Base-by-base conservation (phyloP, 2,888 invertebrate genomes). In the Hemaris fuciformis region DNA sequence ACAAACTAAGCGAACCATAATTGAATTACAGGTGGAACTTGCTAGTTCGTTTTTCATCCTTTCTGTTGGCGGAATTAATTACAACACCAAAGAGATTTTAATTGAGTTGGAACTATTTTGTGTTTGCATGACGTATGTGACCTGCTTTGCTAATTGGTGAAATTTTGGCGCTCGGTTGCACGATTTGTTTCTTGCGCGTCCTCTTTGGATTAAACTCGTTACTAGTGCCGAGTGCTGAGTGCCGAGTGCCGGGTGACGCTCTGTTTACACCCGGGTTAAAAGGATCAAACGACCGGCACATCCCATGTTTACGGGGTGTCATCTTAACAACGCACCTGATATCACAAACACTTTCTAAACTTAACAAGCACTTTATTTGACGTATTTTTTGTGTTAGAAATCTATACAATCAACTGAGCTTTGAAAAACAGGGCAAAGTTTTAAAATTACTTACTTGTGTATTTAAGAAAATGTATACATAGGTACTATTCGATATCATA, bases 1-100 rank as follows among this genome's bases (percentile, higher is more conserved):
- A 65, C 66, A 63, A 76, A 75, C 72, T 68, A 72, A 74, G 66
- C 74, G 69, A 81, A 82, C 80, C 80, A 76, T 82, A 81, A 84
- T 83, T 80, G 77, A 84, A 81, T 82, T 75, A 76, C 75, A 76
- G 74, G 76, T 79, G 68, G 66, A 68, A 72, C 70, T 80, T 73
- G 69, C 66, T 48, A 59, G 18, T 63, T 61, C n/a, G n/a, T n/a
- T 74, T 53, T 69, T 70, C 62, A 70, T 69, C 72, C 70, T 73
- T 72, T 64, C 62, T 62, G 68, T 65, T 66, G 34, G 53, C 42
- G 8, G 56, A 66, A 68, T 71, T 71, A 71, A 70, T 72, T 72
- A 61, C 61, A 62, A 48, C 59, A 65, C 68, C 68, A 68, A 69
- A 67, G 66, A 69, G 65, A 34, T 63, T 66, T 64, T 63, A 66